Evolutionary conservation across 2,113 vertebrate species (phyloP).

Genomic region (Corythornis vintsioides): DNA sequence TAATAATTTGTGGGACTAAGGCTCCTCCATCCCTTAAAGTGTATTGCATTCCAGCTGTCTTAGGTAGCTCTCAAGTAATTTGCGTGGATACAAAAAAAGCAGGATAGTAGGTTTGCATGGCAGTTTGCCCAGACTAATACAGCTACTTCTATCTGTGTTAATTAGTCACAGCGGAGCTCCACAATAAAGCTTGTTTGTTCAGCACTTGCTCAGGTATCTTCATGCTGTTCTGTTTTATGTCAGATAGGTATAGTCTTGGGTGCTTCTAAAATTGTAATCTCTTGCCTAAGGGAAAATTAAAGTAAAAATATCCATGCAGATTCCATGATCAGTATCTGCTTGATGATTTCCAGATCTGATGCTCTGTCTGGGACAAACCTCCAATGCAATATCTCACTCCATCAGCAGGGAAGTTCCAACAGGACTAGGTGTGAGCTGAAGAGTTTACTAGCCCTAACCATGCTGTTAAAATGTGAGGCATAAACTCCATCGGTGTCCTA

Average conservation of each 20-base stretch:
- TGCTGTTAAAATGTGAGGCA: background rate
- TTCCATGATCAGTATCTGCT: background rate
- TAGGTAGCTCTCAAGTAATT: constrained; percentile 33
- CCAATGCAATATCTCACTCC: background rate
- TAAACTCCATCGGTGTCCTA: background rate
- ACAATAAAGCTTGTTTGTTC: constrained; percentile 49
- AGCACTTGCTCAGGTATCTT: constrained; percentile 38
- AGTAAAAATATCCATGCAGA: background rate
- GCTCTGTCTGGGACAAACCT: background rate
- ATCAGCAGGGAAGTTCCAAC: background rate
- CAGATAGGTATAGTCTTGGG: background rate
- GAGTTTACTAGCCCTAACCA: background rate
- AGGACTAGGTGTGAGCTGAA: background rate
- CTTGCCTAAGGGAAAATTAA: background rate
- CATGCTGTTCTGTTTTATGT: background rate
- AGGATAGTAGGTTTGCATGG: constrained; percentile 17
- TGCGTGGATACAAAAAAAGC: background rate
- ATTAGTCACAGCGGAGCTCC: constrained; percentile 53
- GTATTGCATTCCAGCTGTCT: background rate
- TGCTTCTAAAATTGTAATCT: constrained; percentile 8
- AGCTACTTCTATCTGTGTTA: constrained; percentile 55
- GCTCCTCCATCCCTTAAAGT: background rate
- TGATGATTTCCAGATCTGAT: background rate
- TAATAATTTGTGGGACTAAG: background rate
- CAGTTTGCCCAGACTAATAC: constrained; percentile 43